Conservation (phyloP, 2,113 vertebrate species). For the Hyla sarda region DNA sequence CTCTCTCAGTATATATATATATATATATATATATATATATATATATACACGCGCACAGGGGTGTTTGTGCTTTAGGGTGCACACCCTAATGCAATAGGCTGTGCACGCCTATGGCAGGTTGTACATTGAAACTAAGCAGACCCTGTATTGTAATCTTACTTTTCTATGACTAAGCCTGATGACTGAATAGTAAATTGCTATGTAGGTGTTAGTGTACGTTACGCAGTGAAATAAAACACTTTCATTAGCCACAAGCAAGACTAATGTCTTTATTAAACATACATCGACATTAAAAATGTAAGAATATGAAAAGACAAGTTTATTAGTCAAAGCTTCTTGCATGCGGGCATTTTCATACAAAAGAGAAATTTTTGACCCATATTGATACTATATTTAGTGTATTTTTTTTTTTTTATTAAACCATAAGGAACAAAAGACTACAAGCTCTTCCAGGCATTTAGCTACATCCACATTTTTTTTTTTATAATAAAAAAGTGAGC, state of each 20-base stretch:
- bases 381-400: too few species aligned
- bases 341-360: neutral
- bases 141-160: neutral
- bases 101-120: too few species aligned
- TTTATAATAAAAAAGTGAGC: too few species aligned
- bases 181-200: conserved; percentile 27
- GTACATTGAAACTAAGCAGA: neutral
- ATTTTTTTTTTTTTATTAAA: too few species aligned
- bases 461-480: too few species aligned
- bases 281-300: neutral
- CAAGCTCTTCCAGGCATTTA: too few species aligned
- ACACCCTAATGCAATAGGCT: too few species aligned
- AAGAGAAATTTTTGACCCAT: neutral
- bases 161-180: conserved; percentile 26
- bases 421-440: too few species aligned
- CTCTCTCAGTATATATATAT: too few species aligned
- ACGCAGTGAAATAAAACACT: neutral
- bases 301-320: neutral
- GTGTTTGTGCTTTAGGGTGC: too few species aligned
- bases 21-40: too few species aligned
- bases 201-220: conserved; percentile 1
- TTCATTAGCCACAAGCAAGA: conserved; percentile 6
- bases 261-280: neutral
- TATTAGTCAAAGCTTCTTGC: neutral
- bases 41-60: too few species aligned